Evolutionary conservation across 2,888 invertebrate species (phyloP), one percentile per base, ranked within the genome.

Genomic region (Noctua janthina): DNA sequence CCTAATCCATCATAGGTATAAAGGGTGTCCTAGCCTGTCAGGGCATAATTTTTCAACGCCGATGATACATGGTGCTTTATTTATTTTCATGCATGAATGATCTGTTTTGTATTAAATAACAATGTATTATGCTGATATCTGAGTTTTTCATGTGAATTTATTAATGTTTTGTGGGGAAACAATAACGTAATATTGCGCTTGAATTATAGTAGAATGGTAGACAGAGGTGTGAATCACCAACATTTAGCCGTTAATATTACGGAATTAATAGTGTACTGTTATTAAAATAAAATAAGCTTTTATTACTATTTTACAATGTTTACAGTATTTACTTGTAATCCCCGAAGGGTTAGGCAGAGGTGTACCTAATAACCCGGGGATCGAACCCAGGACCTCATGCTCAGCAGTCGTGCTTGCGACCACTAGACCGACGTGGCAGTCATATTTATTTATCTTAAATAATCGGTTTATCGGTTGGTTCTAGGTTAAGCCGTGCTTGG

Each of bases 1-100:
- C 46, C 77, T 67, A 76, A 87, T 85, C 85, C 85, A 85, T 85
- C 85, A 85, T 77, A 76, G 87, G 87, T 79, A 75, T 64, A 83
- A 83, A 77, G 64, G 73, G n/a, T 79, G 87, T 85, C 71, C 79
- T 76, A 79, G 39, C 73, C 62, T 75, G 85, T 85, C 85, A 70
- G 56, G 35, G 74, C 20, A 85, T 66, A 87, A 81, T 87, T 87
- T 85, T 85, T 87, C 88, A 87, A 5, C 82, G 72, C 51, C 68
- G 67, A 77, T 85, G 85, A 87, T 87, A 85, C 85, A 85, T 85
- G 74, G 74, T 66, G 39, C 29, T 67, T 49, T 69, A 76, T 76
- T 84, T 84, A 76, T 85, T 87, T 73, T 81, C 81, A 76, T 73
- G 69, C 87, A 66, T 76, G 81, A 87, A 80, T 80, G 35, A 78